Evolutionary conservation across 2,113 vertebrate species (phyloP), one percentile per base, ranked within the genome.

Genomic region (Puffinus mauretanicus): DNA sequence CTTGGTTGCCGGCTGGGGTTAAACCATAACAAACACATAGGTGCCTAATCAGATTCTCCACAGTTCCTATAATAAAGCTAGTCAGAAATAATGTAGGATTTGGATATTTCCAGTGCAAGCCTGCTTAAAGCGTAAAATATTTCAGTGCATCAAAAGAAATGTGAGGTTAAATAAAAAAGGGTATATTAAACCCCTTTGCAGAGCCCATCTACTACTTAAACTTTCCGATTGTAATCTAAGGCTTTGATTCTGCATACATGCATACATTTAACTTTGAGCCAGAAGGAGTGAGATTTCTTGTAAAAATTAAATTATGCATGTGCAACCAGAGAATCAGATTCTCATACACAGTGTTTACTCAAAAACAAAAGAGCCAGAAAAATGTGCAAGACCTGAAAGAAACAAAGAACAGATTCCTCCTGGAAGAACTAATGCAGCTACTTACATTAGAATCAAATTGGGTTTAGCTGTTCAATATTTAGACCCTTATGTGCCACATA

Each of bases 251-350:
- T 79, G 78, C 47, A 64, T 44, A 44, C n/a, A 46, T 54, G 57
- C 70, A 76, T 58, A 36, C 10, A 4, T 58, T 92, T 67, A 78
- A 69, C 40, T 86, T 64, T 21, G 44, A 88, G 49, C 36, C 69
- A 87, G 64, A 7, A 93, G n/a, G 70, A 96, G 19, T 24, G 73
- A 84, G 36, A 94, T 62, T 86, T 86, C 71, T 57, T 81, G 80
- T 86, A 81, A 90, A 93, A 96, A 75, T 69, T 82, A 73, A 94
- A 89, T 91, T 92, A 92, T 87, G 49, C n/a, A 80, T 54, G 40
- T 89, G 66, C 36, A 51, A 34, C 40, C 65, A 44, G 77, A 94
- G 69, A 78, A 86, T 89, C 40, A 52, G 44, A 75, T 44, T 88
- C 69, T 60, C 36, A 4, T 44, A 61, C 16, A 73, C 27, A 49